Conservation (phyloP, 2,113 vertebrate genomes). For the Lanius ludovicianus region DNA sequence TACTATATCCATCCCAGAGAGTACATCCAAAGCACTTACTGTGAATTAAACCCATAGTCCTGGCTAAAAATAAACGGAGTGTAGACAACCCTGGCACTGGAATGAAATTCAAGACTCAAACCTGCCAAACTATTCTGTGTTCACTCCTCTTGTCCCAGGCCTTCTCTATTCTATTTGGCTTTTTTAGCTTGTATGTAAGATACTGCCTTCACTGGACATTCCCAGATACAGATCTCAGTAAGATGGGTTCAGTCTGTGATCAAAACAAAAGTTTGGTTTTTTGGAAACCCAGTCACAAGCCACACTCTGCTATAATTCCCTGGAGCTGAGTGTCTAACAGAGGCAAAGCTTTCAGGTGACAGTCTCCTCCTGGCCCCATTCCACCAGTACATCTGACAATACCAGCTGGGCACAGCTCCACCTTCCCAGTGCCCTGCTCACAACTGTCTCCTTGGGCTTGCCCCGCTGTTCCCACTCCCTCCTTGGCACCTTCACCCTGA, state of each 20-base stretch:
- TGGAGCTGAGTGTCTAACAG: neutral
- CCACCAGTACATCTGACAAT: neutral
- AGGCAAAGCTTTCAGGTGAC: neutral
- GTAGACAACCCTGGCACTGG: neutral
- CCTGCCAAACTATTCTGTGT: neutral
- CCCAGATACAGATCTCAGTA: neutral
- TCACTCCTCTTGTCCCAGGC: neutral
- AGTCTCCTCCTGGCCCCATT: neutral
- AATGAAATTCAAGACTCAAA: neutral
- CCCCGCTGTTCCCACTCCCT: neutral
- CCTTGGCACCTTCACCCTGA: neutral
- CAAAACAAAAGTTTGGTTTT: neutral
- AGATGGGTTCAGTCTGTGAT: neutral
- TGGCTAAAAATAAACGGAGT: neutral
- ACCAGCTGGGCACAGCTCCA: neutral
- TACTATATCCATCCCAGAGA: neutral
- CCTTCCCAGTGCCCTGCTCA: neutral
- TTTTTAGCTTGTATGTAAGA: neutral
- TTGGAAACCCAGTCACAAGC: neutral
- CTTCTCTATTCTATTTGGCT: neutral
- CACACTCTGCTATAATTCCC: neutral
- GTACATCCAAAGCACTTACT: neutral
- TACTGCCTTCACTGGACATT: neutral
- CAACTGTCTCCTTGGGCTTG: neutral
- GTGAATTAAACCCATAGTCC: neutral